Conservation (phyloP, 1,140 invertebrate species). For the Stegodyphus mimosarum region DNA sequence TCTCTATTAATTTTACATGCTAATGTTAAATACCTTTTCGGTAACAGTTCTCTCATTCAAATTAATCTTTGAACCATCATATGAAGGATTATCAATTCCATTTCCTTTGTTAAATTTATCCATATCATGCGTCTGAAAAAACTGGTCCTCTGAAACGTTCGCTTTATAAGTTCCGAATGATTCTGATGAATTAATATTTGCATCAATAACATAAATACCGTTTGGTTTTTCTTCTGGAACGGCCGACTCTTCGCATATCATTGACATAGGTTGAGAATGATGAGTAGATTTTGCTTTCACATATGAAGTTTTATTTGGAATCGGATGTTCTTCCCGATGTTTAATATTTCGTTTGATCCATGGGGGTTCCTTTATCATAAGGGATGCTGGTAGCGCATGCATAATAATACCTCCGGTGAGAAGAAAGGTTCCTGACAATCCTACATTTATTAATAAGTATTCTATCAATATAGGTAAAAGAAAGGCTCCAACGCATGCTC, state of each 20-base stretch:
- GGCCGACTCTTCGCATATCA: too few relatives aligned
- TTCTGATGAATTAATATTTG: too few relatives aligned
- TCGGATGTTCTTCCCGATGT: background rate
- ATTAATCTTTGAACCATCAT: slow-evolving; percentile 1
- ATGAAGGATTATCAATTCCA: slow-evolving; percentile 27
- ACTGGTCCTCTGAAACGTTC: too few relatives aligned
- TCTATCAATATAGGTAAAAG: slow-evolving; percentile 66
- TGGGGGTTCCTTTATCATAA: slow-evolving; percentile 74
- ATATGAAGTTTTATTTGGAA: too few relatives aligned
- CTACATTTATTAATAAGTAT: slow-evolving; percentile 51
- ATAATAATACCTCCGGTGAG: slow-evolving; percentile 83
- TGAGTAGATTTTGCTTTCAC: too few relatives aligned
- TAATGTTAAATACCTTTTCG: too few relatives aligned
- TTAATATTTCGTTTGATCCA: slow-evolving; percentile 7
- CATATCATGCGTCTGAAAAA: too few relatives aligned
- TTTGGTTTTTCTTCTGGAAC: too few relatives aligned
- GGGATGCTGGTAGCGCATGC: slow-evolving; percentile 70
- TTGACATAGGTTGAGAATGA: too few relatives aligned
- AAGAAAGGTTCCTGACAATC: slow-evolving; percentile 70
- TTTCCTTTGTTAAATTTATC: background rate
- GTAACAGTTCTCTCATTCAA: background rate
- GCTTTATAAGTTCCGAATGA: too few relatives aligned
- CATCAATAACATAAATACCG: too few relatives aligned
- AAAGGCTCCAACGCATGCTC: slow-evolving; percentile 67
- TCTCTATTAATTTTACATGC: too few relatives aligned